Conservation (phyloP, 2,797 vertebrate genomes). For the Chromobotia macracanthus region DNA sequence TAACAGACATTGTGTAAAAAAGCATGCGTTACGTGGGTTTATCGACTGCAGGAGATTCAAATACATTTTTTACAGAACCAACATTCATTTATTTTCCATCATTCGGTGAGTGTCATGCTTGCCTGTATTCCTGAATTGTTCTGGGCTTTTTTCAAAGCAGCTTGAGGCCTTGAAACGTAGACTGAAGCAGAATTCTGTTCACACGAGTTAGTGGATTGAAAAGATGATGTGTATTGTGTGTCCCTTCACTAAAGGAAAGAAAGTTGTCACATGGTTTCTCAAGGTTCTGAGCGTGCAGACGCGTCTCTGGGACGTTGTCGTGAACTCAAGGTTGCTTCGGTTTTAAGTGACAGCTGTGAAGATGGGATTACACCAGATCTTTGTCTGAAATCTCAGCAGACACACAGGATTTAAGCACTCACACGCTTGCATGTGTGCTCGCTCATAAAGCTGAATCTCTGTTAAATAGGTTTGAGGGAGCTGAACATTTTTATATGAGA, state of each 20-base stretch:
- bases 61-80: slow-evolving; percentile 37
- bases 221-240: slow-evolving; percentile 49
- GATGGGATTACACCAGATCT: slow-evolving; percentile 63
- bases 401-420: not conserved
- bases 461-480: no score
- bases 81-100: slow-evolving; percentile 46
- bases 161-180: slow-evolving; percentile 47
- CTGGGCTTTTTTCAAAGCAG: slow-evolving; percentile 45
- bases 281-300: slow-evolving; percentile 54
- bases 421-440: not conserved
- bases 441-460: not conserved
- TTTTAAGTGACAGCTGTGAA: slow-evolving; percentile 62
- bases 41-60: slow-evolving; percentile 27
- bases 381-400: slow-evolving; percentile 54
- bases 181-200: slow-evolving; percentile 32
- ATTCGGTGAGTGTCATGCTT: slow-evolving; percentile 52
- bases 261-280: slow-evolving; percentile 63
- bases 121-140: slow-evolving; percentile 36
- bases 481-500: not conserved
- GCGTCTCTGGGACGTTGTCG: slow-evolving; percentile 58
- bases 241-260: slow-evolving; percentile 50
- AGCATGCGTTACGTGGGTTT: not conserved
- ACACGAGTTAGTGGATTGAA: slow-evolving; percentile 32
- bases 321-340: slow-evolving; percentile 61
- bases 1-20: slow-evolving; percentile 17